These are phyloP conservation scores for Carposina sasakii DNA, from an alignment of 1,140 invertebrate genomes.

Conservation along the genomic window DNA sequence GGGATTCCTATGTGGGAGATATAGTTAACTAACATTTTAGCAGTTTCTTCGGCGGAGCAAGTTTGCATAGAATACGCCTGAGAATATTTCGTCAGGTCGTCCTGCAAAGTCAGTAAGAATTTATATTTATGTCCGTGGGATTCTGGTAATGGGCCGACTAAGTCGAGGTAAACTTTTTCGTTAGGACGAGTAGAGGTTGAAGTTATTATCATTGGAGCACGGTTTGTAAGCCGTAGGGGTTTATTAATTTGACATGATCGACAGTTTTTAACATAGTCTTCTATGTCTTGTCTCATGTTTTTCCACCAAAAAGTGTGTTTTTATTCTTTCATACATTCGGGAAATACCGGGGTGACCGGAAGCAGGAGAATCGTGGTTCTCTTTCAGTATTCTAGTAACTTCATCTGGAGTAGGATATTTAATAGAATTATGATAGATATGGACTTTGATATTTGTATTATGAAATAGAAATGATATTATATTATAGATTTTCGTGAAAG, in stretches of 20 bases:
- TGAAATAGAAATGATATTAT: conserved; percentile 19
- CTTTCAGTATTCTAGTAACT: conserved; percentile 19
- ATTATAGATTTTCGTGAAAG: conserved; percentile 19
- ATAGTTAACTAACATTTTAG: conserved; percentile 5
- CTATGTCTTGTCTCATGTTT: conserved; percentile 22
- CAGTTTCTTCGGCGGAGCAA: conserved; percentile 10
- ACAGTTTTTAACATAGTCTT: conserved; percentile 24
- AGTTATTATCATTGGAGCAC: conserved; percentile 26
- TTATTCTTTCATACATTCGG: conserved; percentile 21
- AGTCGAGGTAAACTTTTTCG: conserved; percentile 16
- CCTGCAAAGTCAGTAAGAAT: conserved; percentile 22
- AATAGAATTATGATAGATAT: conserved; percentile 15
- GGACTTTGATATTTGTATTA: conserved; percentile 11
- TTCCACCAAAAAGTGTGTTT: conserved; percentile 24
- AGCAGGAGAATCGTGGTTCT: conserved; percentile 21
- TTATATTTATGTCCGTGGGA: conserved; percentile 6
- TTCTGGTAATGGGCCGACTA: conserved; percentile 25
- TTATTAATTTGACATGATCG: conserved; percentile 23
- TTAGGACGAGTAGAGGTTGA: conserved; percentile 16
- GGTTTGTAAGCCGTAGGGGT: conserved; percentile 15
- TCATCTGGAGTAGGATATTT: conserved; percentile 20
- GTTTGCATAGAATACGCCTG: conserved; percentile 4
- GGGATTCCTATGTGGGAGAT: conserved; percentile 25
- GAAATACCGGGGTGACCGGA: conserved; percentile 11
- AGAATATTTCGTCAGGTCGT: conserved; percentile 18